Conservation (phyloP, 2,888 invertebrate genomes). For the Mayetiola destructor region DNA sequence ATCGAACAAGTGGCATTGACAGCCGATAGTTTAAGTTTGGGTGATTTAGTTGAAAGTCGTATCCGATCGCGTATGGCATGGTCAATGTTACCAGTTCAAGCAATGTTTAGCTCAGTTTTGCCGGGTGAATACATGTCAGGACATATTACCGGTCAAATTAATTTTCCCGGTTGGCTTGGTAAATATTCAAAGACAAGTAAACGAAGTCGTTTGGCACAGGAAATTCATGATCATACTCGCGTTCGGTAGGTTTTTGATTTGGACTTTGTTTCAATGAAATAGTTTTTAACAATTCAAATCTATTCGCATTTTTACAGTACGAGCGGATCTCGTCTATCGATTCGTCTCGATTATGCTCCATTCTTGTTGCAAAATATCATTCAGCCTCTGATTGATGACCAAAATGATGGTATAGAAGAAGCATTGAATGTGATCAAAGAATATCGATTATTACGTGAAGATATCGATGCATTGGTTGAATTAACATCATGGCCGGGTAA, state of each 20-base stretch:
- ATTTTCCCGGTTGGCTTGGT: constrained; percentile 93
- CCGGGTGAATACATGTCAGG: constrained; percentile 81
- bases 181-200: constrained; percentile 79
- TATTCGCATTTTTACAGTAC: constrained; percentile 39
- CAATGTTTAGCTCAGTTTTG: constrained; percentile 78
- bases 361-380: constrained; percentile 61
- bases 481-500: constrained; percentile 70
- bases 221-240: constrained; percentile 74
- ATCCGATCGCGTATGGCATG: constrained; percentile 73
- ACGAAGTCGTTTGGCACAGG: constrained; percentile 64
- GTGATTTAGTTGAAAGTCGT: constrained; percentile 69
- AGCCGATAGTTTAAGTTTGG: constrained; percentile 72
- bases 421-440: constrained; percentile 61
- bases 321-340: constrained; percentile 63
- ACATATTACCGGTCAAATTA: constrained; percentile 58
- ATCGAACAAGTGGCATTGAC: constrained; percentile 58
- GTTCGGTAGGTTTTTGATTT: constrained; percentile 42
- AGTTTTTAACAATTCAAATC: not conserved
- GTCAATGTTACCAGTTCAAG: constrained; percentile 75
- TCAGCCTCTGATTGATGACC: constrained; percentile 55
- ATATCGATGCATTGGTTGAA: constrained; percentile 79
- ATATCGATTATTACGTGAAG: constrained; percentile 81
- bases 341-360: constrained; percentile 79
- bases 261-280: constrained; percentile 17
- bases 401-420: constrained; percentile 53